These are phyloP conservation scores for Thryonomys swinderianus DNA, from an alignment of 2,113 vertebrate genomes.

Conservation along the genomic window DNA sequence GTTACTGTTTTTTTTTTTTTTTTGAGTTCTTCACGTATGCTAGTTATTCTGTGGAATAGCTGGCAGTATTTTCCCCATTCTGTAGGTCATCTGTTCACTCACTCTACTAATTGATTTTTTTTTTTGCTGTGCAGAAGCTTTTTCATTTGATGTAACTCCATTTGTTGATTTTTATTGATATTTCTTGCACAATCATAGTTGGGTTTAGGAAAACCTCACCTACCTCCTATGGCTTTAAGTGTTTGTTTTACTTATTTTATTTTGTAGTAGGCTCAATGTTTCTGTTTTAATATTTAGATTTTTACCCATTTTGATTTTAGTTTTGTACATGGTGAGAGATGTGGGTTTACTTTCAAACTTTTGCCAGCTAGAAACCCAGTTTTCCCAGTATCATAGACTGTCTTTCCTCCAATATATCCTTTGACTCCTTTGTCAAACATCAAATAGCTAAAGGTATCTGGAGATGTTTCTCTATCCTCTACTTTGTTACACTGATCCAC, in stretches of 20 bases:
- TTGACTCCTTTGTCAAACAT: background rate
- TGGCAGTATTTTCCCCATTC: background rate
- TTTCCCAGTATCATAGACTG: background rate
- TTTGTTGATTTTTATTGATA: background rate
- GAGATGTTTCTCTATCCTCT: background rate
- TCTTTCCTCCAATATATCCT: background rate
- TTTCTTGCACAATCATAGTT: background rate
- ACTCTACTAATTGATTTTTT: background rate
- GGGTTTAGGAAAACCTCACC: background rate
- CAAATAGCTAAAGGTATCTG: background rate
- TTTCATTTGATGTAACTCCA: background rate
- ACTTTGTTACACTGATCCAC: background rate
- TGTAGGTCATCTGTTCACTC: background rate
- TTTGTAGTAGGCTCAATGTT: background rate
- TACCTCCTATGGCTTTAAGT: background rate
- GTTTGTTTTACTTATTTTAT: background rate
- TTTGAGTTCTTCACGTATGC: background rate
- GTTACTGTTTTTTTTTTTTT: background rate
- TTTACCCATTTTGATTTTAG: background rate
- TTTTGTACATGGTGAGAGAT: background rate
- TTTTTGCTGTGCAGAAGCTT: background rate
- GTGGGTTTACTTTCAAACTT: background rate
- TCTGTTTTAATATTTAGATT: background rate
- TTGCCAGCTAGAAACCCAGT: background rate
- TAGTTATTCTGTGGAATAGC: background rate